A percentile compares a stretch with the other conserved stretches of the same genome.
phyloP scores from a whole-genome alignment of 2,113 vertebrate genomes.

The Rhegmatorhina hoffmannsi region DNA sequence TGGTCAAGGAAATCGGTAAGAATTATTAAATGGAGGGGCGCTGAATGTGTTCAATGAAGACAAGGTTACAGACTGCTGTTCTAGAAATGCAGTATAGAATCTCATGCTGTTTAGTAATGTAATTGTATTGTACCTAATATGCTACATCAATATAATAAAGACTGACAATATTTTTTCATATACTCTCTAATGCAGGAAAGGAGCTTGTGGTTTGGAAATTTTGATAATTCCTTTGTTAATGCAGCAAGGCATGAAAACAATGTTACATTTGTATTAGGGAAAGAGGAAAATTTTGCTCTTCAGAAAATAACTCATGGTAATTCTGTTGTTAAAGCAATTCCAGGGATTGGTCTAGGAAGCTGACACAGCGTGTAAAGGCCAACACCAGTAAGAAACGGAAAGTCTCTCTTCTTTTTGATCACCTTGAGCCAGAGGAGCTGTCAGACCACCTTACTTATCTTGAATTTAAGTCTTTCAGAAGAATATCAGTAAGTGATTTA shows the following conservation, averaged over 20 bases:
- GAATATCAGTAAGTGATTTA: constrained; percentile 87
- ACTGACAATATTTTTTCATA: neutral
- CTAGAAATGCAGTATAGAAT: neutral
- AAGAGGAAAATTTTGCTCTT: neutral
- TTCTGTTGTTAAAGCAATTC: constrained; percentile 80
- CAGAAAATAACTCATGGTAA: neutral
- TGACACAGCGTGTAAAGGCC: constrained; percentile 91
- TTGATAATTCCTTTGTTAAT: neutral
- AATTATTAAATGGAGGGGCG: neutral
- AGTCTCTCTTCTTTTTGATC: constrained; percentile 95
- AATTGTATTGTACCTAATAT: neutral
- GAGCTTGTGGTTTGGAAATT: neutral
- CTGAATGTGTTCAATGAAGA: neutral
- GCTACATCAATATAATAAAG: neutral
- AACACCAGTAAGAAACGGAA: constrained; percentile 95
- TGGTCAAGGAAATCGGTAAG: neutral
- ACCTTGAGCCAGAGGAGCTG: constrained; percentile 91
- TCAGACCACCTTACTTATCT: constrained; percentile 94
- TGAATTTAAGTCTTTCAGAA: constrained; percentile 95
- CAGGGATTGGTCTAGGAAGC: constrained; percentile 93
- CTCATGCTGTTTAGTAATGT: neutral
- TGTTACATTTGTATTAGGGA: neutral
- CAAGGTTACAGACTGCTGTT: neutral
- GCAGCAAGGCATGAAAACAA: neutral
- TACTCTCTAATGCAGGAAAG: neutral